Evolutionary conservation across 92 coral and sea anemone species (phyloP).

Genomic region (Porites divaricata): DNA sequence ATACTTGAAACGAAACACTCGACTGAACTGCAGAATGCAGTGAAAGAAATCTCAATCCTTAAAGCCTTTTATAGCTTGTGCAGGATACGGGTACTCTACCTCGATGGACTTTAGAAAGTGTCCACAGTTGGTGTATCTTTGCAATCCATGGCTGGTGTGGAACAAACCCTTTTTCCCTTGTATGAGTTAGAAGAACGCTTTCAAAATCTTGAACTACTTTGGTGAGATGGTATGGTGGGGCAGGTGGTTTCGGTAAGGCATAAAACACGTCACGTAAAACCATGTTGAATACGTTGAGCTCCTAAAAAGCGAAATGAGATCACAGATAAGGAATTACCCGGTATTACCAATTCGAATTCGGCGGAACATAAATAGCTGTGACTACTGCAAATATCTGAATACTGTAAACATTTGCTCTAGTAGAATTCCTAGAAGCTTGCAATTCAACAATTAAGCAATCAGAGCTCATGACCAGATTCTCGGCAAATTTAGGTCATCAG

Average conservation of each 20-base stretch:
- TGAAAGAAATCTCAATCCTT: no score
- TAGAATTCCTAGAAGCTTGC: no score
- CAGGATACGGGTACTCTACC: slow-evolving; percentile 47
- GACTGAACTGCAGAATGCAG: no score
- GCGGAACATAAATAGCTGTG: no score
- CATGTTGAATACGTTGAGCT: slow-evolving; percentile 80
- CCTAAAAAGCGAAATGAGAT: slow-evolving; percentile 40
- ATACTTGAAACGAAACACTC: no score
- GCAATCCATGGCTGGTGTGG: slow-evolving; percentile 92
- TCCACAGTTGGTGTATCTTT: slow-evolving; percentile 88
- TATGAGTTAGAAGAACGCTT: slow-evolving; percentile 74
- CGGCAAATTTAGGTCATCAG: no score
- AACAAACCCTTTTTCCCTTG: slow-evolving; percentile 88
- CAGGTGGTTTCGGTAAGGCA: slow-evolving; percentile 81
- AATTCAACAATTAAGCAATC: no score
- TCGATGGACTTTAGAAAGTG: slow-evolving; percentile 83
- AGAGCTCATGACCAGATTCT: no score
- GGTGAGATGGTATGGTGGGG: slow-evolving; percentile 85
- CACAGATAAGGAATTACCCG: neutral
- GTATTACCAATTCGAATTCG: neutral
- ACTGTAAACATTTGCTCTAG: no score
- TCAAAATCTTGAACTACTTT: slow-evolving; percentile 93
- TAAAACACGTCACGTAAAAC: slow-evolving; percentile 91
- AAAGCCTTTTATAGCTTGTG: neutral
- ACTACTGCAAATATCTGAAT: no score